Base-by-base conservation (phyloP, 1,140 invertebrate genomes). In the Monochamus saltuarius region DNA sequence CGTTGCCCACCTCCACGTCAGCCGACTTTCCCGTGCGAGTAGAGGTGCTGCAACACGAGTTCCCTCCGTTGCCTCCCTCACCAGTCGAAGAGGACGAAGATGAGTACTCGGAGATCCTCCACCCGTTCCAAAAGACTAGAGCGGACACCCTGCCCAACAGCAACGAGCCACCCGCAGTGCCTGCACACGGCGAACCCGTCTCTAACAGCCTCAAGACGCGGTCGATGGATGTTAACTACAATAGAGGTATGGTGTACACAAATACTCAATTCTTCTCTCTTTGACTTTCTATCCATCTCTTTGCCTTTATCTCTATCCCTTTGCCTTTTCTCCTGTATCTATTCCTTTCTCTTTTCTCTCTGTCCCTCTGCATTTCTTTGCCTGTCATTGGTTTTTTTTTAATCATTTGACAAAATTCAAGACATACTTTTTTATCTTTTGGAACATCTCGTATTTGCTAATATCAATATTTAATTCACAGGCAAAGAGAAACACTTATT, bases 31-130 rank as follows among this genome's bases (percentile, higher is more conserved):
- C 85, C 71, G 79, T 82, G 3, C 79, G 77, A 59, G 80, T 82
- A 0, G 82, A 82, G 53, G 79, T 82, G 19, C 61, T 83, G 11
- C 75, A 78, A 22, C 77, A 78, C 37, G 89, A 89, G 59, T 90
- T 91, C 62, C 89, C 89, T n/a, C 89, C 90, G 29, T 74, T 91
- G 38, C 89, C 89, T 7, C 86, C 88, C 1, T 89, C 87, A 0
- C 88, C 88, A 1, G 87, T 90, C 0, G 87, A 89, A 72, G 88
- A 89, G 73, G 86, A 87, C 50, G 86, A 87, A 65, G 87, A 89
- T 64, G 87, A 89, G 61, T 87, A 87, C 65, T 85, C 85, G 9
- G 87, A 89, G 76, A 82, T 88, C 46, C 79, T 83, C 57, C 79
- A 82, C 50, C 79, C 79, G 7, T 75, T 78, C 56, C 80, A 79